These are phyloP conservation scores for Pampusana beccarii DNA, from an alignment of 2,113 vertebrate genomes.

Conservation along the genomic window DNA sequence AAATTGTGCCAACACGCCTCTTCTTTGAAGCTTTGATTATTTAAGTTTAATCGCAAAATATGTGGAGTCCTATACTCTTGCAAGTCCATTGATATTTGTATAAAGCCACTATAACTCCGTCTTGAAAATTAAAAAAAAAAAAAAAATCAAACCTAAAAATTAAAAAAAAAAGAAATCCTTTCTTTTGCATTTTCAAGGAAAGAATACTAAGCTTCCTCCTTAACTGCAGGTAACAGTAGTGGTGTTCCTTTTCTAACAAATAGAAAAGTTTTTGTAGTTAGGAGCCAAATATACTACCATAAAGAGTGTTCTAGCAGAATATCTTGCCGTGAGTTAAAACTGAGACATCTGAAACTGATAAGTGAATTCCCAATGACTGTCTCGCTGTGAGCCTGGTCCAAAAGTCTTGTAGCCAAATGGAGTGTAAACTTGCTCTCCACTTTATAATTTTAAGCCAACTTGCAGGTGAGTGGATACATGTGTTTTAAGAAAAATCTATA, in stretches of 20 bases:
- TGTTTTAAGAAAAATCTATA: conserved; percentile 2
- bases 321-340: background rate
- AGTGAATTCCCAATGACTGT: background rate
- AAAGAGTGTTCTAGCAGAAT: background rate
- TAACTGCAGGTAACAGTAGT: background rate
- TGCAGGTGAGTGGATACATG: background rate
- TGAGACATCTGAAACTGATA: conserved; percentile 11
- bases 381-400: background rate
- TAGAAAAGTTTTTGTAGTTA: background rate
- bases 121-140: background rate
- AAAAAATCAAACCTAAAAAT: background rate
- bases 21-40: background rate
- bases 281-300: background rate
- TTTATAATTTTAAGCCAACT: conserved; percentile 9
- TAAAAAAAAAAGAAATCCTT: background rate
- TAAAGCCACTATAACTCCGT: background rate
- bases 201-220: background rate
- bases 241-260: background rate
- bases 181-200: background rate
- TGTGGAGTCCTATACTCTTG: accelerated
- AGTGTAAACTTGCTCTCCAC: background rate
- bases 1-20: background rate
- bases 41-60: background rate
- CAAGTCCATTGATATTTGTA: background rate
- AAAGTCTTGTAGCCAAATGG: conserved; percentile 16